These are phyloP conservation scores for Exocentrus adspersus DNA, from an alignment of 2,888 invertebrate genomes.

Conservation along the genomic window DNA sequence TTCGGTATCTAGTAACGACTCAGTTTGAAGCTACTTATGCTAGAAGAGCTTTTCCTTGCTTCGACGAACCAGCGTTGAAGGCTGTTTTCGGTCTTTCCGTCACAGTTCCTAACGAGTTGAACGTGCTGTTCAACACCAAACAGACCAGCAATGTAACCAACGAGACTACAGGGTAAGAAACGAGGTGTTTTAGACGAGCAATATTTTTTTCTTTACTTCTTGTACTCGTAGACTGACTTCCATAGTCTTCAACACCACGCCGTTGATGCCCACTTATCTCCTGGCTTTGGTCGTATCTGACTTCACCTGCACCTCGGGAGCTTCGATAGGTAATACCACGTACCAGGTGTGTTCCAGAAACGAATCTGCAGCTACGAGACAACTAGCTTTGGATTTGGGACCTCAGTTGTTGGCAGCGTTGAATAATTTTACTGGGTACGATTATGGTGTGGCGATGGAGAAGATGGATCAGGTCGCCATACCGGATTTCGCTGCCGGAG, in stretches of 20 bases:
- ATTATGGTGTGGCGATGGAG: conserved; percentile 35
- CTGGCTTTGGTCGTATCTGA: conserved; percentile 42
- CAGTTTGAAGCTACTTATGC: conserved; percentile 76
- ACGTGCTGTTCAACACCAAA: conserved; percentile 41
- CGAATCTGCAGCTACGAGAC: conserved; percentile 62
- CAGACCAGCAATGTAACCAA: neutral
- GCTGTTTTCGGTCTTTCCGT: conserved; percentile 68
- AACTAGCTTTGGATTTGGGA: conserved; percentile 64
- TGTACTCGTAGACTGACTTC: neutral
- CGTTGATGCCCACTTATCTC: conserved; percentile 42
- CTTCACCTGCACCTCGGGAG: conserved; percentile 37
- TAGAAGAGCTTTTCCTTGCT: conserved; percentile 79
- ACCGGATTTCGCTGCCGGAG: conserved; percentile 83
- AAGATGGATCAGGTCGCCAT: conserved; percentile 86
- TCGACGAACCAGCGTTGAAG: conserved; percentile 77
- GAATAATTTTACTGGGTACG: conserved; percentile 69
- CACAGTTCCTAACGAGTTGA: conserved; percentile 62
- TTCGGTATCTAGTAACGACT: conserved; percentile 71
- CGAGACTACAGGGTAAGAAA: neutral
- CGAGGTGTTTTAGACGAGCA: no score
- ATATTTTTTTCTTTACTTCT: neutral
- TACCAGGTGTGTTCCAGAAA: conserved; percentile 63
- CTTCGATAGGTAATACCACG: neutral
- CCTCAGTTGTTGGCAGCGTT: conserved; percentile 64
- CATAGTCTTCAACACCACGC: conserved; percentile 18